Percentiles rank a stretch among this genome's conserved stretches.
Conservation (phyloP, 2,888 invertebrate species). For the Itoplectis maculator region DNA sequence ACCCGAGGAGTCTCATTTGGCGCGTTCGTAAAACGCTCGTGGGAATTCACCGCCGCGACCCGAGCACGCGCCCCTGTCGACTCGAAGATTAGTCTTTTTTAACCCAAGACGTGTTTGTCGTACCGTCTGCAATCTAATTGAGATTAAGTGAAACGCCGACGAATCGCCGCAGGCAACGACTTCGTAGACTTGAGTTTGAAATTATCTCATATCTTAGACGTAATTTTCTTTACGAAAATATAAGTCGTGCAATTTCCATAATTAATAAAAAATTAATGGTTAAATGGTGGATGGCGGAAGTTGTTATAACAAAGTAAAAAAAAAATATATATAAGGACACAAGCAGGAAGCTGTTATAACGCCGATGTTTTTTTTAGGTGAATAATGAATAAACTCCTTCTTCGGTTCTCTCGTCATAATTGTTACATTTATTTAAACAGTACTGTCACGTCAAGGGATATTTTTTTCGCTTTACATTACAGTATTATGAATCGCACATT, state of each 20-base stretch:
- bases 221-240: background rate
- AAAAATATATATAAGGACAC: background rate
- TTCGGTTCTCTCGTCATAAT: slow-evolving; percentile 75
- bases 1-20: slow-evolving; percentile 46
- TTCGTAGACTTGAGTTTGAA: background rate
- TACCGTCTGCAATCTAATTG: background rate
- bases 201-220: background rate
- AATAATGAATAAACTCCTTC: slow-evolving; percentile 22
- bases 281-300: background rate
- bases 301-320: background rate
- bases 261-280: background rate
- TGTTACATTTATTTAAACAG: slow-evolving; percentile 82
- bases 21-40: slow-evolving; percentile 38
- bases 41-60: slow-evolving; percentile 19
- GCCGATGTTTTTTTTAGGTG: background rate
- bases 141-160: background rate
- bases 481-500: slow-evolving; percentile 71
- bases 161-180: background rate
- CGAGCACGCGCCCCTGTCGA: background rate
- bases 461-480: slow-evolving; percentile 75
- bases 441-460: slow-evolving; percentile 81
- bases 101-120: background rate
- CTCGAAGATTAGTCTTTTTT: background rate
- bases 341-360: background rate
- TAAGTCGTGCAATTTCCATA: background rate